Conservation (phyloP, 1,140 invertebrate species). For the Belonocnema kinseyi region DNA sequence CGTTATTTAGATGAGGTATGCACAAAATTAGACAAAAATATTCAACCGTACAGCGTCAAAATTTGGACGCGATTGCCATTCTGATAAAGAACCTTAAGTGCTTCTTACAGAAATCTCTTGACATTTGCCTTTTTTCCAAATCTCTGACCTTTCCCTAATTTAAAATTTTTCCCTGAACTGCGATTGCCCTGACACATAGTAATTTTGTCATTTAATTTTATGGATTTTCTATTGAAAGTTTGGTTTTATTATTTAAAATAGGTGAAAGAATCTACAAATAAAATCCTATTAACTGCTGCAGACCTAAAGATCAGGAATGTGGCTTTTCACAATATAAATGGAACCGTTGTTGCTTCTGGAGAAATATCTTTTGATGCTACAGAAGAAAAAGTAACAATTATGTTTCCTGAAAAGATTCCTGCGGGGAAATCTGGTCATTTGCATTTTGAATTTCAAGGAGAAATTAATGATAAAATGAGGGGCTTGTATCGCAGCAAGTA, state of each 20-base stretch:
- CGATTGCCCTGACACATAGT: too few relatives aligned
- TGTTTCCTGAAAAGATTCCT: constrained; percentile 78
- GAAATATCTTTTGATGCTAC: not conserved
- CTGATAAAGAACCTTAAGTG: too few relatives aligned
- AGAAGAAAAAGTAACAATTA: constrained; percentile 82
- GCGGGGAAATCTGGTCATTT: constrained; percentile 79
- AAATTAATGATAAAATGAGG: constrained; percentile 93
- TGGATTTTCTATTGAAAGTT: too few relatives aligned
- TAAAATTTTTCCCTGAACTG: too few relatives aligned
- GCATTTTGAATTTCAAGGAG: constrained; percentile 84
- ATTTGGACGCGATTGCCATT: too few relatives aligned
- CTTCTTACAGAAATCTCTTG: too few relatives aligned
- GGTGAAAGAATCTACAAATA: constrained; percentile 2
- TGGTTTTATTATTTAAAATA: not conserved
- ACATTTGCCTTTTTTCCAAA: too few relatives aligned
- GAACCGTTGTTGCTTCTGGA: not conserved
- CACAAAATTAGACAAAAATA: too few relatives aligned
- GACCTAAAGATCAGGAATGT: not conserved
- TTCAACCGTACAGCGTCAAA: too few relatives aligned
- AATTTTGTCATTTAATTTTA: too few relatives aligned
- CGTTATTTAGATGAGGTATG: too few relatives aligned
- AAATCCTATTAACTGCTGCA: not conserved
- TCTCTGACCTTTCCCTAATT: too few relatives aligned
- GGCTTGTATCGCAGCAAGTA: constrained; percentile 94
- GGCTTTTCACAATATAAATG: not conserved